These are phyloP conservation scores for Eueides isabella DNA, from an alignment of 1,140 invertebrate genomes.

Conservation along the genomic window DNA sequence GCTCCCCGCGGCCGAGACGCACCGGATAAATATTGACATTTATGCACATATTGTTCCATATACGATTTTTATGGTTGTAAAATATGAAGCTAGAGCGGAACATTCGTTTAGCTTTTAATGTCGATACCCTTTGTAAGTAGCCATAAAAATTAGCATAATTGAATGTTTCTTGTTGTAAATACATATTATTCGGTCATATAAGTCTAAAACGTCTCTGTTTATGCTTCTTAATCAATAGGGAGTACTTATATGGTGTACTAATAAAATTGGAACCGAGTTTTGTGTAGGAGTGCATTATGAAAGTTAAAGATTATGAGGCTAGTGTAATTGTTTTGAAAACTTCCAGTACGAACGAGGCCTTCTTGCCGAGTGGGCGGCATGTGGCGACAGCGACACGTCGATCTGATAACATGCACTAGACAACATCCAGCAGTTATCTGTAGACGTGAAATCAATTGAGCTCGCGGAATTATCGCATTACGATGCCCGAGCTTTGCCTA, in stretches of 20 bases:
- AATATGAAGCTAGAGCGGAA: slow-evolving; percentile 74
- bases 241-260: slow-evolving; percentile 51
- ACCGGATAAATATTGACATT: slow-evolving; percentile 76
- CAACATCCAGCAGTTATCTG: slow-evolving; percentile 77
- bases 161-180: slow-evolving; percentile 71
- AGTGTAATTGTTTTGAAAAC: slow-evolving; percentile 47
- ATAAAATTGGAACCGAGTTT: slow-evolving; percentile 48
- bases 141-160: slow-evolving; percentile 79
- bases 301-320: slow-evolving; percentile 44
- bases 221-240: slow-evolving; percentile 62
- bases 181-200: slow-evolving; percentile 67
- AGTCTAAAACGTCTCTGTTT: slow-evolving; percentile 63
- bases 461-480: slow-evolving; percentile 79
- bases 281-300: slow-evolving; percentile 46
- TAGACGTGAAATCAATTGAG: slow-evolving; percentile 77
- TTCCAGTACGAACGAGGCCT: slow-evolving; percentile 46
- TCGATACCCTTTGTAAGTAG: slow-evolving; percentile 65
- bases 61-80: slow-evolving; percentile 79
- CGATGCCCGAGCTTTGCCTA: slow-evolving; percentile 69
- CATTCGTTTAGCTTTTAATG: slow-evolving; percentile 66
- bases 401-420: slow-evolving; percentile 75
- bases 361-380: slow-evolving; percentile 69
- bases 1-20: slow-evolving; percentile 46
- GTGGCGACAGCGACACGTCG: slow-evolving; percentile 67
- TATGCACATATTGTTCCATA: slow-evolving; percentile 81